Evolutionary conservation across 2,113 vertebrate species (phyloP).

Genomic region (Mormyrus lacerda): DNA sequence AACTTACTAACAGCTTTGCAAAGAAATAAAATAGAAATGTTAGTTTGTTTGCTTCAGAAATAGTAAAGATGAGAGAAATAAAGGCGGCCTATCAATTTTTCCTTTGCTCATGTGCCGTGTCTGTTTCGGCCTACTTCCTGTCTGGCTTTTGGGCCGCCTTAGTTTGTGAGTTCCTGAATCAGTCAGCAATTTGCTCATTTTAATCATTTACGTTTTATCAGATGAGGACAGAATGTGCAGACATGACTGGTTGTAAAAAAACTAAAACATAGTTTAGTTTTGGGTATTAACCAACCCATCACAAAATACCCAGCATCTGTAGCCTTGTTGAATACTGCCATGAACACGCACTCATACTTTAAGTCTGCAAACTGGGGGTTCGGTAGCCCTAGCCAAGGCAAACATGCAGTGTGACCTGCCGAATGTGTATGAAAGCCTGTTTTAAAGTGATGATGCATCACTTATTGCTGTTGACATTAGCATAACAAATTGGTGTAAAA

Average conservation of each 20-base stretch:
- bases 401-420: background rate
- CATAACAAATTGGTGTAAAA: too few species aligned
- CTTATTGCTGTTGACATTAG: background rate
- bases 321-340: background rate
- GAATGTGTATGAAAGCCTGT: background rate
- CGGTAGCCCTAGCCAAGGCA: background rate
- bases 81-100: background rate
- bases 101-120: background rate
- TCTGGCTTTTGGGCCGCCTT: background rate
- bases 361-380: background rate
- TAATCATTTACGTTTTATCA: background rate
- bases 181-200: background rate
- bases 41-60: background rate
- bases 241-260: background rate
- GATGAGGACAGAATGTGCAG: background rate
- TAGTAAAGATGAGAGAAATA: background rate
- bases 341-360: too few species aligned
- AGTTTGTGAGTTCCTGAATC: background rate
- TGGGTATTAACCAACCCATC: background rate
- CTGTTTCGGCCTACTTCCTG: background rate
- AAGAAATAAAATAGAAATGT: background rate
- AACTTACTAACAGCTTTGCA: background rate
- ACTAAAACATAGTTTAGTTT: background rate
- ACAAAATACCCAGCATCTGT: background rate
- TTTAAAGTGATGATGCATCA: background rate